phyloP scores from a whole-genome alignment of 2,888 invertebrate species.

The Neoascia interrupta region DNA sequence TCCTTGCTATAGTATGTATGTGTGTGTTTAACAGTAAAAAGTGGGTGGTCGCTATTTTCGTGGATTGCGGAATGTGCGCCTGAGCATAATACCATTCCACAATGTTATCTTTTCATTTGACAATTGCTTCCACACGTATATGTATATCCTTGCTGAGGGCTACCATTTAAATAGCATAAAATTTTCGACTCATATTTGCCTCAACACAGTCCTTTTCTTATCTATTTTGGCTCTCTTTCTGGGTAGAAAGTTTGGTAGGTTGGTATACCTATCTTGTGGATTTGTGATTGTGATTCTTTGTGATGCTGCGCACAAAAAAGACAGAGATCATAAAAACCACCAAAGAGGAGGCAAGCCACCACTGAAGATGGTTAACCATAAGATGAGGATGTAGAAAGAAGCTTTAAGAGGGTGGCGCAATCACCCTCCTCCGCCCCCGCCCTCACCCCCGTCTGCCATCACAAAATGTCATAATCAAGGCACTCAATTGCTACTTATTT shows the following conservation, averaged over 20 bases:
- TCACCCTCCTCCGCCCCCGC: neutral
- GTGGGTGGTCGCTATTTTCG: conserved; percentile 49
- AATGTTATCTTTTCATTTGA: conserved; percentile 28
- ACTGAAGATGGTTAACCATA: neutral
- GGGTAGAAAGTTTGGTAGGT: neutral
- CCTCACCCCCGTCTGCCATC: conserved; percentile 1
- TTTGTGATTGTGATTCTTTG: too few relatives aligned
- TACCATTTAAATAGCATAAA: conserved; percentile 28
- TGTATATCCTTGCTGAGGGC: conserved; percentile 7
- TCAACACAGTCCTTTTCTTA: neutral
- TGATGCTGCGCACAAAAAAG: conserved; percentile 27
- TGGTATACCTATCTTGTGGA: conserved; percentile 18
- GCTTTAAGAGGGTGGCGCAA: neutral
- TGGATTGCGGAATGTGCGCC: conserved; percentile 52
- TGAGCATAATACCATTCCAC: conserved; percentile 59
- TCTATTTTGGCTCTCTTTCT: neutral
- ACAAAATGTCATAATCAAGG: conserved; percentile 52
- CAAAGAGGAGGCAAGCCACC: neutral
- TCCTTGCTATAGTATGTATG: too few relatives aligned
- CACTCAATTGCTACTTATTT: conserved; percentile 26
- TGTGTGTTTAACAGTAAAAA: conserved; percentile 16
- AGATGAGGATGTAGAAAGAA: too few relatives aligned
- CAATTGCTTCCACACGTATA: neutral
- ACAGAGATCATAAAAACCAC: neutral
- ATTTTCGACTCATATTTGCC: conserved; percentile 10